Evolutionary conservation across 2,113 vertebrate genomes (phyloP).

Genomic region (Marcusenius ussheri): DNA sequence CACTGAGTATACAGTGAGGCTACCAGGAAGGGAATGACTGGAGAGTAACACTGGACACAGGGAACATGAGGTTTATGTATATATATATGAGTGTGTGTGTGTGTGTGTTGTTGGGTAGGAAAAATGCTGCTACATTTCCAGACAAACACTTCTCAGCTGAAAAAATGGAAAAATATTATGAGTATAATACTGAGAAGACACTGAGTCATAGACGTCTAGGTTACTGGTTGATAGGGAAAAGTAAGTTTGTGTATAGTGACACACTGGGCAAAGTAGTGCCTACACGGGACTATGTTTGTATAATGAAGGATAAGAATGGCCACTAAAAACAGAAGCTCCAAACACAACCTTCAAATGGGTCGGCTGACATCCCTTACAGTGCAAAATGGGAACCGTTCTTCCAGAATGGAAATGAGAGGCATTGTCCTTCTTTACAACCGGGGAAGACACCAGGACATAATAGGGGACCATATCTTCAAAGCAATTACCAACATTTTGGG

Average conservation of each 20-base stretch:
- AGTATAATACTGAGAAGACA: not conserved
- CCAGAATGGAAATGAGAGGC: not conserved
- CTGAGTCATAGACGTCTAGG: not conserved
- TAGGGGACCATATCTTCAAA: not conserved
- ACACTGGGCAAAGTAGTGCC: not conserved
- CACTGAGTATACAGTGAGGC: not conserved
- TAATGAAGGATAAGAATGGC: not conserved
- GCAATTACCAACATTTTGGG: not conserved
- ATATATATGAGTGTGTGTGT: not conserved
- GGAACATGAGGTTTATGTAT: not conserved
- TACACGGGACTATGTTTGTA: not conserved
- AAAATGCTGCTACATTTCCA: not conserved
- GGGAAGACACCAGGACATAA: not conserved
- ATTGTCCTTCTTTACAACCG: not conserved
- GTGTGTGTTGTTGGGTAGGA: not conserved
- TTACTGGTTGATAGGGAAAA: not conserved
- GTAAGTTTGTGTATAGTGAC: not conserved
- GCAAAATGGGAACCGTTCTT: not conserved
- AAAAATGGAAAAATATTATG: not conserved
- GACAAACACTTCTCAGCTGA: not conserved
- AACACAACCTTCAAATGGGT: not conserved
- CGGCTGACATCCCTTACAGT: not conserved
- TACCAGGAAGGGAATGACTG: not conserved
- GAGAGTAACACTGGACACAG: not conserved
- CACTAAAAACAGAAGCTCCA: not conserved